phyloP scores from a whole-genome alignment of 2,797 vertebrate species.

The Trachurus trachurus region DNA sequence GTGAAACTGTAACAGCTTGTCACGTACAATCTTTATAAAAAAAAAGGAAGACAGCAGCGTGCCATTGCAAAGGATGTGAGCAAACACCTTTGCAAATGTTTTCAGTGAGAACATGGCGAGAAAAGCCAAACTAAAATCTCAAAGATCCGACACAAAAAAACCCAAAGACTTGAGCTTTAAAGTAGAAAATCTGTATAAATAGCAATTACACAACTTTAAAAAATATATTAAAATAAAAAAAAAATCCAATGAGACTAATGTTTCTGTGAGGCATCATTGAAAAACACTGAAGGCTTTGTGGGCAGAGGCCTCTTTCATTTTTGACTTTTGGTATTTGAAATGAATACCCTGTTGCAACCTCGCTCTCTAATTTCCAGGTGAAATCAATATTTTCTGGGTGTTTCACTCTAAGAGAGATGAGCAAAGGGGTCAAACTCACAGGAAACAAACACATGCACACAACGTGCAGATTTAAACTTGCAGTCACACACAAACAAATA shows the following conservation, averaged over 20 bases:
- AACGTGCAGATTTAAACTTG: conserved; percentile 33
- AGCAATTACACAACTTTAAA: conserved; percentile 74
- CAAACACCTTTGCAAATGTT: conserved; percentile 54
- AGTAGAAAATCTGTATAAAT: conserved; percentile 87
- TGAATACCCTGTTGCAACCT: conserved; percentile 34
- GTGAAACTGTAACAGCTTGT: conserved; percentile 40
- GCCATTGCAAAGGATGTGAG: conserved; percentile 57
- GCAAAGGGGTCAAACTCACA: conserved; percentile 41
- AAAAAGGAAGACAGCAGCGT: conserved; percentile 65
- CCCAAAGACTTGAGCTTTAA: conserved; percentile 68
- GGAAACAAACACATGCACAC: conserved; percentile 43
- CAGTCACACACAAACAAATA: conserved; percentile 40
- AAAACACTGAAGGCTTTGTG: conserved; percentile 41
- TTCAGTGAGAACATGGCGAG: conserved; percentile 60
- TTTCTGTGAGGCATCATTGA: conserved; percentile 50
- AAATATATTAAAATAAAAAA: conserved; percentile 80
- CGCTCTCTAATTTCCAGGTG: conserved; percentile 49
- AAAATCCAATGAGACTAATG: conserved; percentile 39
- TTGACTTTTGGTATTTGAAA: conserved; percentile 34
- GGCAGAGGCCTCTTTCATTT: conserved; percentile 33
- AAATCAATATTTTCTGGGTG: conserved; percentile 59
- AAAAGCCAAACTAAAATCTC: conserved; percentile 28
- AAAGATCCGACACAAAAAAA: conserved; percentile 47
- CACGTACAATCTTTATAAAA: conserved; percentile 25
- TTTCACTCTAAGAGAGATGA: conserved; percentile 42